Evolutionary conservation across 2,113 vertebrate species (phyloP).

Genomic region (Zingel zingel): DNA sequence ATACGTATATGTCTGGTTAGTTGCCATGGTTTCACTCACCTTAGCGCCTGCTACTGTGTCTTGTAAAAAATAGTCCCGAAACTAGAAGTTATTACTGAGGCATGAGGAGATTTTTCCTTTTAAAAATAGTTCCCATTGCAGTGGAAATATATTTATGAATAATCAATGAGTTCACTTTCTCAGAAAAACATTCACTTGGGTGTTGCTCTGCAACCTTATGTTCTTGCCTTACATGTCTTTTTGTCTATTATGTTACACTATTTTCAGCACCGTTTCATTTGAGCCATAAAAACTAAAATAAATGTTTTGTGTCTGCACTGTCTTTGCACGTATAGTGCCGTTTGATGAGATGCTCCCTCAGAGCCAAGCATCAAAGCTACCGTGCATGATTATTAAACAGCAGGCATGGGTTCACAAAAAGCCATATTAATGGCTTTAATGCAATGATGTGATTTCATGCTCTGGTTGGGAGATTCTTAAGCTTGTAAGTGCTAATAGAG

Average conservation of each 20-base stretch:
- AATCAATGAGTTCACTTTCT: slow-evolving; percentile 50
- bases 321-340: slow-evolving; percentile 7
- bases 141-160: slow-evolving; percentile 57
- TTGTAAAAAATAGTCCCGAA: slow-evolving; percentile 40
- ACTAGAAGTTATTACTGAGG: slow-evolving; percentile 47
- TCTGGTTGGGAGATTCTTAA: slow-evolving; percentile 29
- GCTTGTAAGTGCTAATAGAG: slow-evolving; percentile 24
- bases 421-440: slow-evolving; percentile 35
- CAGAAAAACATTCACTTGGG: slow-evolving; percentile 11
- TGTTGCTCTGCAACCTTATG: not conserved
- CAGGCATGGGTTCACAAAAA: slow-evolving; percentile 32
- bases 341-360: slow-evolving; percentile 45
- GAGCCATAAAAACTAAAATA: slow-evolving; percentile 18
- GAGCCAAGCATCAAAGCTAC: slow-evolving; percentile 39
- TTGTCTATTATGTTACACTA: not conserved
- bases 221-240: not conserved
- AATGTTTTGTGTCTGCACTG: slow-evolving; percentile 10
- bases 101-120: slow-evolving; percentile 27
- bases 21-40: slow-evolving; percentile 75
- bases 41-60: slow-evolving; percentile 33
- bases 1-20: slow-evolving; percentile 57
- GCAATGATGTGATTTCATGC: slow-evolving; percentile 50
- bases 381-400: slow-evolving; percentile 36
- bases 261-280: slow-evolving; percentile 45
- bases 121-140: slow-evolving; percentile 24